Percentiles rank a stretch among this genome's conserved stretches.
phyloP scores from a whole-genome alignment of 2,888 invertebrate genomes.

The Noctua comes region DNA sequence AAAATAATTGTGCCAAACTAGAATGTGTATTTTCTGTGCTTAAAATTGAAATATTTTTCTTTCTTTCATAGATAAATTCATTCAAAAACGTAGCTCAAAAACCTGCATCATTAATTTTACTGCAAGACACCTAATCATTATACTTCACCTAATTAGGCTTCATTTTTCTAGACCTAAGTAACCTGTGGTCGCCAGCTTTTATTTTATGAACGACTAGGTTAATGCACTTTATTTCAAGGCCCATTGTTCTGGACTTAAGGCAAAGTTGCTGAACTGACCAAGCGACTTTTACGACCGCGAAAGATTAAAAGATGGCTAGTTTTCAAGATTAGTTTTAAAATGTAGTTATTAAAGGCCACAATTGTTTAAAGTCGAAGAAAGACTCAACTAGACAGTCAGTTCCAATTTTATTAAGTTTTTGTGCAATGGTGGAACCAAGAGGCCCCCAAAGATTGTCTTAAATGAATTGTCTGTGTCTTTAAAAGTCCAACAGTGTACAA shows the following conservation, averaged over 20 bases:
- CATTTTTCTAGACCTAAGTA: constrained; percentile 3
- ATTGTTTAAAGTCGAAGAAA: not conserved
- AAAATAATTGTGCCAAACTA: not conserved
- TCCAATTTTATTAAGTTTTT: not conserved
- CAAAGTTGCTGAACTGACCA: constrained; percentile 53
- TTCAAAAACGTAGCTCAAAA: not conserved
- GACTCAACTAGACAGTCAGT: not conserved
- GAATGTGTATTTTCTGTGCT: not conserved
- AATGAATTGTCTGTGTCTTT: not conserved
- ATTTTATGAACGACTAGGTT: constrained; percentile 70
- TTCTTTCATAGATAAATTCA: not conserved
- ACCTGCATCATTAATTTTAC: not conserved
- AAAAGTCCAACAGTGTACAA: not conserved
- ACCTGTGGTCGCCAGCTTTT: constrained; percentile 34
- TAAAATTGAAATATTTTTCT: not conserved
- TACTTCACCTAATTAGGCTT: not conserved
- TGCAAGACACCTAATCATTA: not conserved
- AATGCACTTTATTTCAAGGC: constrained; percentile 75
- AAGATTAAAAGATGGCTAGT: not conserved
- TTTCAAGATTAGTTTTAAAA: not conserved
- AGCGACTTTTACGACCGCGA: not conserved
- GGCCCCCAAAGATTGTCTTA: not conserved
- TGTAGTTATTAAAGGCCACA: not conserved
- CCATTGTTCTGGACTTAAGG: constrained; percentile 73
- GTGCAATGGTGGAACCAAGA: not conserved